Evolutionary conservation across 2,888 invertebrate species (phyloP).

Genomic region (Mesochorus sp.): DNA sequence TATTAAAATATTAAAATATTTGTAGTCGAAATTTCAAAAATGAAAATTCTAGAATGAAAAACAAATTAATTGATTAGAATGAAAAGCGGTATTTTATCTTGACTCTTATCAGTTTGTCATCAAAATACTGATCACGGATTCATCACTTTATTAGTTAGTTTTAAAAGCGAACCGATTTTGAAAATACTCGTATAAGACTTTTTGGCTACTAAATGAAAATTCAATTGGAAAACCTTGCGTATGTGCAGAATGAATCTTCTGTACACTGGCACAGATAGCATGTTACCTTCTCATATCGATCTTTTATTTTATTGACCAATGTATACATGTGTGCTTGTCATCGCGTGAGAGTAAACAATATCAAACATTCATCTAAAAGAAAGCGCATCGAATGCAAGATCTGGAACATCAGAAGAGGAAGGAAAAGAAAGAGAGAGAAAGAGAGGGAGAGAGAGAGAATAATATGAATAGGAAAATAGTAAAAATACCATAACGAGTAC

Average conservation of each 20-base stretch:
- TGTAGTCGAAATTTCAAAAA: too few relatives aligned
- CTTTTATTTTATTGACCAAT: constrained; percentile 50
- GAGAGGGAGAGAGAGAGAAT: background rate
- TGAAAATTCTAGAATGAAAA: too few relatives aligned
- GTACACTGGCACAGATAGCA: background rate
- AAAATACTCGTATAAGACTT: background rate
- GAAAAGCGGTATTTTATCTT: too few relatives aligned
- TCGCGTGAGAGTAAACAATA: constrained; percentile 60
- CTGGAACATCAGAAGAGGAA: constrained; percentile 6
- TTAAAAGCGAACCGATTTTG: background rate
- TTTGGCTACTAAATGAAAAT: background rate
- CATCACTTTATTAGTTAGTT: too few relatives aligned
- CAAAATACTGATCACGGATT: too few relatives aligned
- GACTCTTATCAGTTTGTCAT: too few relatives aligned
- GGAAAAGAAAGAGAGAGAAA: background rate
- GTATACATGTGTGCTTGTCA: constrained; percentile 29
- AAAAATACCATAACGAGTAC: constrained; percentile 17
- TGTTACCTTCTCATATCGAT: constrained; percentile 52
- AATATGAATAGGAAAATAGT: constrained; percentile 16
- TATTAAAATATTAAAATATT: too few relatives aligned
- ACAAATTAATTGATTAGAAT: too few relatives aligned
- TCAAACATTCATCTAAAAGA: constrained; percentile 47
- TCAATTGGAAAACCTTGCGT: constrained; percentile 11
- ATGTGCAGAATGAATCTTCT: background rate
- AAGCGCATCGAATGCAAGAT: constrained; percentile 25